phyloP scores from a whole-genome alignment of 2,888 invertebrate species.

The Andrena trimmerana region DNA sequence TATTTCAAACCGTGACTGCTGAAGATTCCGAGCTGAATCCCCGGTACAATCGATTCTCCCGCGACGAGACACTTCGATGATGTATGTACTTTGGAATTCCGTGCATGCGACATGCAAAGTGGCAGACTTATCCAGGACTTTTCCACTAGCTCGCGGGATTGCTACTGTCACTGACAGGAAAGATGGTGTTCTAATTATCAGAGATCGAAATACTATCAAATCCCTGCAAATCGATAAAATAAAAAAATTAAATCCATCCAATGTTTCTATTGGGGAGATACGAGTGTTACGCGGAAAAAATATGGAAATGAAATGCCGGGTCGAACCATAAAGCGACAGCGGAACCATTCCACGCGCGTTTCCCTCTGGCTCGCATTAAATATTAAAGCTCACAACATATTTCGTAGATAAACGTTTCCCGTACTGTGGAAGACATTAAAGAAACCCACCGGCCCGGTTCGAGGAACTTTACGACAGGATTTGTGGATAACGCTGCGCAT shows the following conservation, averaged over 20 bases:
- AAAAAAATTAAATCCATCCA: too few species aligned
- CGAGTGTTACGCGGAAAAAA: constrained; percentile 5
- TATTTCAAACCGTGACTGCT: background rate
- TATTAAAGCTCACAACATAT: constrained; percentile 12
- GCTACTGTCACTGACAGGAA: background rate
- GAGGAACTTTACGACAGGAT: constrained; percentile 32
- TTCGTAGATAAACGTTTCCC: constrained; percentile 12
- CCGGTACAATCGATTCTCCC: constrained; percentile 23
- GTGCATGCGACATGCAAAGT: constrained; percentile 6
- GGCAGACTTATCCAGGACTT: background rate
- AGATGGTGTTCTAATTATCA: background rate
- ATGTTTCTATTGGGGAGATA: too few species aligned
- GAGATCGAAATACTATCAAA: background rate
- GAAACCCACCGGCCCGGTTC: background rate
- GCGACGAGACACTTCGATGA: background rate
- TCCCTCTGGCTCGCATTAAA: constrained; percentile 12
- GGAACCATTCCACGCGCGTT: background rate
- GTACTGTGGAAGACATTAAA: constrained; percentile 7
- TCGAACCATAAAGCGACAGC: constrained; percentile 10
- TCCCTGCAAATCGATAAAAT: too few species aligned
- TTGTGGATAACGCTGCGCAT: constrained; percentile 26
- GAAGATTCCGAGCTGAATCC: background rate
- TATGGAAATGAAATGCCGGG: background rate
- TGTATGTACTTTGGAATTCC: constrained; percentile 5
- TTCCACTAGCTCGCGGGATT: background rate